A percentile compares a stretch with the other conserved stretches of the same genome.
Conservation (phyloP, 1,140 invertebrate species). For the Drosophila lowei region DNA sequence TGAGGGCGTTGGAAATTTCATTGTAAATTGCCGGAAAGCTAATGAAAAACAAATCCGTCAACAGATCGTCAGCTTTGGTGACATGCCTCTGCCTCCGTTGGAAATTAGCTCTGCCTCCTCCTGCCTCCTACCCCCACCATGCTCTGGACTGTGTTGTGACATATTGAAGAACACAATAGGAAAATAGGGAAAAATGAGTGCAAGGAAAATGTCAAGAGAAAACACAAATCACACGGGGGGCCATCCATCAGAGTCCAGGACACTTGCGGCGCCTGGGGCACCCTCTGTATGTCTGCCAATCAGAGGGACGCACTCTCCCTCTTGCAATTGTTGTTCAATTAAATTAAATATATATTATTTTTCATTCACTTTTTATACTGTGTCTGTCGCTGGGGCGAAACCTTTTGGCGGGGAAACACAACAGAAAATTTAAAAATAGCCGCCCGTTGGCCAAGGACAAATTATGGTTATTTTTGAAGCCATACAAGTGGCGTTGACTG, state of each 20-base stretch:
- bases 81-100: conserved; percentile 6
- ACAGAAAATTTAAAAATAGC: conserved; percentile 60
- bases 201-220: conserved; percentile 37
- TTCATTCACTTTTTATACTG: conserved; percentile 30
- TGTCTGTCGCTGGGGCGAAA: conserved; percentile 8
- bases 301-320: conserved; percentile 3
- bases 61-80: conserved; percentile 34
- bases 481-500: conserved; percentile 51
- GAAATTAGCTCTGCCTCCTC: conserved; percentile 49
- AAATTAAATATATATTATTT: conserved; percentile 43
- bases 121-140: not conserved
- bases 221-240: conserved; percentile 51
- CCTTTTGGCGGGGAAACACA: conserved; percentile 9
- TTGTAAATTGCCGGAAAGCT: conserved; percentile 42
- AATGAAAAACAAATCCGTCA: conserved; percentile 72
- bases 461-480: conserved; percentile 78
- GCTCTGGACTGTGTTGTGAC: conserved; percentile 29
- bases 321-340: conserved; percentile 35
- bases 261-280: conserved; percentile 40
- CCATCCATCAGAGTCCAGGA: conserved; percentile 66
- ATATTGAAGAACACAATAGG: conserved; percentile 15
- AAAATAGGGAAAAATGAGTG: not conserved
- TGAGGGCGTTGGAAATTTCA: conserved; percentile 22
- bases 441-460: conserved; percentile 60
- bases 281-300: conserved; percentile 19